Conservation (phyloP, 2,113 vertebrate genomes). For the Pelusios castaneus region DNA sequence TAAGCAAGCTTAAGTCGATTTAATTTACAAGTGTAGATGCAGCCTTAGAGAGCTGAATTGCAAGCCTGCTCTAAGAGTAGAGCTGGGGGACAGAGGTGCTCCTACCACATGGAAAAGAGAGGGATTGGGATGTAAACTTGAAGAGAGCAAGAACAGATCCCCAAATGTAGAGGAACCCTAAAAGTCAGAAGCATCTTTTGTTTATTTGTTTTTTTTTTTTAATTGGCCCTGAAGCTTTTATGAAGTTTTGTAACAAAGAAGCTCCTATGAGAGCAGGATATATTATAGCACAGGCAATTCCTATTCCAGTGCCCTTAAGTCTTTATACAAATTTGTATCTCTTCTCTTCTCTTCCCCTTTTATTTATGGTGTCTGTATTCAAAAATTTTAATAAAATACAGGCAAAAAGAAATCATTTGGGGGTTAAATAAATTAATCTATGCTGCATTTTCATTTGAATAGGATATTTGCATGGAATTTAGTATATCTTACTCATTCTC, state of each 20-base stretch:
- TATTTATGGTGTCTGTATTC: not conserved
- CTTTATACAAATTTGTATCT: not conserved
- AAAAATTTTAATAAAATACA: not conserved
- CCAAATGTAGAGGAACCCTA: not conserved
- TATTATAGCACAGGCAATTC: not conserved
- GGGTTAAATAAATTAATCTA: not conserved
- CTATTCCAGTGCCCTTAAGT: not conserved
- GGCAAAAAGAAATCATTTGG: not conserved
- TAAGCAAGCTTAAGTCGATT: too few relatives aligned
- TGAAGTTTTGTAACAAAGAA: not conserved
- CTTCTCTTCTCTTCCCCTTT: not conserved
- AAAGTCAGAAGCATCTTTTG: not conserved
- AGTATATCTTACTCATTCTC: constrained; percentile 21
- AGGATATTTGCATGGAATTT: not conserved
- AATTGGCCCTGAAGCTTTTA: not conserved
- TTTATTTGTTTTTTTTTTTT: not conserved
- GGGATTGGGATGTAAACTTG: not conserved
- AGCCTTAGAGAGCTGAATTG: not conserved
- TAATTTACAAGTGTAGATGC: too few relatives aligned
- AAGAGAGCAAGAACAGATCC: not conserved
- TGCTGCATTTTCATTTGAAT: constrained; percentile 35
- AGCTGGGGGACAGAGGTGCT: not conserved
- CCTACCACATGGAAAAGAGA: not conserved
- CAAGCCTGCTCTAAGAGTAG: not conserved
- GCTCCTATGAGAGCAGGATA: not conserved